Evolutionary conservation across 2,797 vertebrate genomes (phyloP), one percentile per base, ranked within the genome.

Genomic region (Gouania willdenowi): DNA sequence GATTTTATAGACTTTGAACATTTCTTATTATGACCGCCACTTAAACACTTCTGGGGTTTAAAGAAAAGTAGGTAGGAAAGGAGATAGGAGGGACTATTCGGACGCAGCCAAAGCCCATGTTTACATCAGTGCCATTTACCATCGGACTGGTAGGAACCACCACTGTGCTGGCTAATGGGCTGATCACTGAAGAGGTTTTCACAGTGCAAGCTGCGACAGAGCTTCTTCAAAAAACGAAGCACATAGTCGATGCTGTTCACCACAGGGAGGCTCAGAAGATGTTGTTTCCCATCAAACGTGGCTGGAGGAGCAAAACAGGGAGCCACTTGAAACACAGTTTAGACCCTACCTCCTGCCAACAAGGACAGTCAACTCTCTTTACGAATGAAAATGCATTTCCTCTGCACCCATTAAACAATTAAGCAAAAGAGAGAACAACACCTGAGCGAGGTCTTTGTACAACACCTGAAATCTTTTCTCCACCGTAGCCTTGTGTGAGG

Each of bases 111-210:
- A 22, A 15, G 4, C 5, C 7, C 13, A 5, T 6, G 17, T 14
- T 30, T 11, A 4, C 7, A 19, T 21, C 12, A 11, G 9, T 26
- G 7, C 1, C 7, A 7, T 1, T 35, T 82, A 82, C 84, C 84
- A 16, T 88, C 87, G 13, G 83, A 85, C 18, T 88, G 86, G 55
- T 89, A 88, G 0, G 84, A 53, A 32, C 54, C 9, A 0, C 84
- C 3, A 0, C 62, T 75, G 73, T 75, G 77, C 66, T 87, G 90
- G 35, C 81, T 84, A 52, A 94, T 93, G 42, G 94, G 94, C 83
- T 95, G 93, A 74, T 95, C 94, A 49, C 96, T 98, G 88, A 99
- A 98, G 77, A 98, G 92, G 71, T 93, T 92, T 41, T 98, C 96
- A 62, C 94, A 97, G 77, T 94, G 80, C 35, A 99, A 87, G 72